Base-by-base conservation (phyloP, 2,797 vertebrate genomes). In the Chanos chanos region DNA sequence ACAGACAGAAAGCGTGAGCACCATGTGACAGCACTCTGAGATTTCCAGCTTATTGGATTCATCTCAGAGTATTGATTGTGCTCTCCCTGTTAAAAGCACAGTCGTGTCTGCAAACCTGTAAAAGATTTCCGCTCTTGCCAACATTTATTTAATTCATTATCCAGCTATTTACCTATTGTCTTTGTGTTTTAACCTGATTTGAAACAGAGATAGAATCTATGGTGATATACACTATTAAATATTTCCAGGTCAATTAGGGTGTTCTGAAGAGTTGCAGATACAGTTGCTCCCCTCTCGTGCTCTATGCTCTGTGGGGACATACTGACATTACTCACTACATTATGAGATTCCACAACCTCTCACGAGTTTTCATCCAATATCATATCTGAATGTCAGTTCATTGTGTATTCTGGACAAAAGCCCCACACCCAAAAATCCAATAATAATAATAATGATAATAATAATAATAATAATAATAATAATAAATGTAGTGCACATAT, bases 11-110 rank as follows among this genome's bases (percentile, higher is more conserved):
- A 50, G 8, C 44, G 64, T 69, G 66, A 68, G 54, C 18, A 25
- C 41, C 39, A 47, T 55, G 40, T 49, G 22, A 27, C 52, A 24
- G 56, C 53, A 22, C 13, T 28, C 58, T 13, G 25, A 63, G 41
- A 47, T 64, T 54, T 57, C 58, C 5, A 31, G 36, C 71, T 71
- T 61, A 78, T 70, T 69, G 72, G 74, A 66, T 62, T 18, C n/a
- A 50, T 60, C 63, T 63, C 40, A 12, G 5, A 4, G 41, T 33
- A 71, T 79, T 49, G 73, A 74, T 73, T 60, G 44, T 64, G 40
- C 43, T 19, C 5, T 33, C 30, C 21, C 51, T 64, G 70, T 52
- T 64, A 58, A 54, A 71, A 34, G 31, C 40, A 53, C 44, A 66
- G 25, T 15, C 54, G 33, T 18, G 18, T n/a, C 37, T 39, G 28